These are phyloP conservation scores for Heliothis peltigera DNA, from an alignment of 2,888 invertebrate species.

Conservation along the genomic window DNA sequence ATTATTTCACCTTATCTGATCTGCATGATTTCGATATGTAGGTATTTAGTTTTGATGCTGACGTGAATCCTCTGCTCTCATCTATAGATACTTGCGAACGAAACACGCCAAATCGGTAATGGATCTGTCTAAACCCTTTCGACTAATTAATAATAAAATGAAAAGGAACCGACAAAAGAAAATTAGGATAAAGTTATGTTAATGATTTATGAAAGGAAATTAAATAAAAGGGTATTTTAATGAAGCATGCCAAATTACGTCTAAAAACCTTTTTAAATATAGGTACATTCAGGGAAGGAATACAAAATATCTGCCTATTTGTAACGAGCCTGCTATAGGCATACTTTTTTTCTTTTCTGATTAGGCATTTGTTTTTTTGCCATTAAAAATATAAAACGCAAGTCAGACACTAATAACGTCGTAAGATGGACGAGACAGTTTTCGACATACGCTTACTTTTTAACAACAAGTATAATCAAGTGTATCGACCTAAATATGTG, in stretches of 20 bases:
- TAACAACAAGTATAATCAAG: constrained; percentile 17
- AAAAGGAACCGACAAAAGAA: constrained; percentile 6
- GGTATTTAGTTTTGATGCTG: not conserved
- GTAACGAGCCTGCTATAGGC: constrained; percentile 30
- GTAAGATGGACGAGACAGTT: constrained; percentile 21
- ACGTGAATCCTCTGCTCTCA: not conserved
- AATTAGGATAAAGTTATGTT: constrained; percentile 18
- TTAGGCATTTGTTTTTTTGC: constrained; percentile 28
- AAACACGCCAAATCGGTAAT: not conserved
- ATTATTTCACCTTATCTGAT: not conserved
- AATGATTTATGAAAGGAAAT: constrained; percentile 17
- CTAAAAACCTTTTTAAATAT: not conserved
- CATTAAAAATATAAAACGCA: constrained; percentile 25
- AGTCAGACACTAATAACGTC: constrained; percentile 46
- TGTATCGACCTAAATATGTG: not conserved
- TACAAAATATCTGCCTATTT: constrained; percentile 12
- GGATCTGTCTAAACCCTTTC: constrained; percentile 29
- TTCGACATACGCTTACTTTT: constrained; percentile 35
- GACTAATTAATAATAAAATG: constrained; percentile 24
- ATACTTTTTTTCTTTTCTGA: constrained; percentile 21
- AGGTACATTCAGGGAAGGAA: not conserved
- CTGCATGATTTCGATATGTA: not conserved
- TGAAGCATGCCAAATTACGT: constrained; percentile 5
- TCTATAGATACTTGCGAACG: not conserved
- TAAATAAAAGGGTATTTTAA: constrained; percentile 9